Evolutionary conservation across 1,140 invertebrate species (phyloP), one percentile per base, ranked within the genome.

Genomic region (Palaemon carinicauda): DNA sequence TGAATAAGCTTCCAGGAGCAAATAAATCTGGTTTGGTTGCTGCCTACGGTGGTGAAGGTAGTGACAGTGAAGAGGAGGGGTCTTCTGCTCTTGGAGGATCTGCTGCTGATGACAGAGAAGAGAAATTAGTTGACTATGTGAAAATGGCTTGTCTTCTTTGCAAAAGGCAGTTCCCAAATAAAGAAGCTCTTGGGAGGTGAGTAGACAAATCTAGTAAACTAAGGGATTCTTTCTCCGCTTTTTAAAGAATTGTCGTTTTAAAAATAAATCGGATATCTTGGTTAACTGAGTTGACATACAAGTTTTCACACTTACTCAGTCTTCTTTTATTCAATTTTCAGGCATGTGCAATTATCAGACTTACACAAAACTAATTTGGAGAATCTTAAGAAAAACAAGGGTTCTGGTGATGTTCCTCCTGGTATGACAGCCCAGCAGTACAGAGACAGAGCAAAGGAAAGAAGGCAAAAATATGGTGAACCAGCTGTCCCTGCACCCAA

Each of bases 101-200:
- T 19, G 56, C 56, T 73, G 90, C 90, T 69, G 91, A 91, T 79
- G 89, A 89, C 77, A 88, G 78, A 91, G 92, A 92, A 50, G 91
- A 91, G 50, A 90, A 94, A 60, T 92, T 95, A 53, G 94, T 97
- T 15, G 98, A 99, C 91, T 97, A 95, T 93, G 92, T 92, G 2
- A 99, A 98, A 91, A 91, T 99, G 19, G 97, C 97, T 0, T 99
- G 98, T 92, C 92, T 99, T 7, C 92, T 99, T 0, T 99, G 98
- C 91, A 99, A 99, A 92, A 93, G 98, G 81, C 96, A 97, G 90
- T 98, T 99, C 90, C 95, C 96, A 31, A 97, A 95, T 56, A 94
- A 94, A 87, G 98, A 99, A 87, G 95, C 95, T 0, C 93, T 99
- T 9, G 92, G 94, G 3, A 98, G 91, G 91, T 91, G 86, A 89